These are phyloP conservation scores for Automeris io DNA, from an alignment of 2,888 invertebrate genomes.

Conservation along the genomic window DNA sequence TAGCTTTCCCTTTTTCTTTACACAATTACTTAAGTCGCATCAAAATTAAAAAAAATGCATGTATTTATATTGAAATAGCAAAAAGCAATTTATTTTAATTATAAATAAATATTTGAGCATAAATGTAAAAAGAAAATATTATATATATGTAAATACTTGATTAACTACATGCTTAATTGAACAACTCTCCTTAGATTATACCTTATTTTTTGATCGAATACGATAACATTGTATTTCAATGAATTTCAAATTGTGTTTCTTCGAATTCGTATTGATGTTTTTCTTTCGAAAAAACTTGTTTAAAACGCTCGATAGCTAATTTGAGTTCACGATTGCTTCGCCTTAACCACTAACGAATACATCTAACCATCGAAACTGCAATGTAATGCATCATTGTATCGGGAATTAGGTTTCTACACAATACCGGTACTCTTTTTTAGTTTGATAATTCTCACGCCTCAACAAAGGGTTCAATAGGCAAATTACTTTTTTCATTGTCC, in stretches of 20 bases:
- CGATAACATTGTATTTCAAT: neutral
- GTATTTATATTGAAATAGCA: too few species aligned
- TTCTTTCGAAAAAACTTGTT: neutral
- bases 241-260: neutral
- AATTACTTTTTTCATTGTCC: constrained; percentile 6
- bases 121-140: too few species aligned
- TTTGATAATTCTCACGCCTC: constrained; percentile 10
- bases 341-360: constrained; percentile 11
- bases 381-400: constrained; percentile 15
- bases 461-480: constrained; percentile 9
- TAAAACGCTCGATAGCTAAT: constrained; percentile 1
- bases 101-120: too few species aligned
- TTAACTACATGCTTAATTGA: neutral
- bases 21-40: too few species aligned
- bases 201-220: neutral
- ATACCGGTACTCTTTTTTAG: constrained; percentile 4
- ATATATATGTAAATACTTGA: too few species aligned
- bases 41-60: too few species aligned
- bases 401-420: constrained; percentile 9
- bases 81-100: too few species aligned
- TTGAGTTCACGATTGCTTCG: constrained; percentile 6
- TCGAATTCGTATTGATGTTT: neutral
- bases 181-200: neutral
- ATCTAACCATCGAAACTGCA: constrained; percentile 13
- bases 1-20: too few species aligned